A percentile compares a stretch with the other conserved stretches of the same genome.
Conservation (phyloP, 2,113 vertebrate species). For the Leuciscus idus region DNA sequence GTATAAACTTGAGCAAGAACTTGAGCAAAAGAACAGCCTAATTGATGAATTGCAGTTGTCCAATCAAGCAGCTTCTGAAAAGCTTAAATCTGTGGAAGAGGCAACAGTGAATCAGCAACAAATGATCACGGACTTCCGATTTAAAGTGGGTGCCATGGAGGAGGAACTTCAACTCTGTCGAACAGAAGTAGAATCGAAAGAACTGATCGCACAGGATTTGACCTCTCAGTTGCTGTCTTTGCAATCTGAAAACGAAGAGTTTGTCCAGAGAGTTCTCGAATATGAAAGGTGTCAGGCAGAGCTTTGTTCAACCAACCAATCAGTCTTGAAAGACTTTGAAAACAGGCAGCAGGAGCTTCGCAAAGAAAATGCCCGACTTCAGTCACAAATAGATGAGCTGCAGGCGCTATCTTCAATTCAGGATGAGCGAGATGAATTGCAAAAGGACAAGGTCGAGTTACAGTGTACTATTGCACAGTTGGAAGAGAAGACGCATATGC, state of each 20-base stretch:
- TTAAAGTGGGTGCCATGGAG: conserved; percentile 67
- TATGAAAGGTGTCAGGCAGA: conserved; percentile 58
- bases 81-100: conserved; percentile 76
- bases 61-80: conserved; percentile 55
- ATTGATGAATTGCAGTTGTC: conserved; percentile 64
- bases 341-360: conserved; percentile 59
- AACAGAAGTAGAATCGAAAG: conserved; percentile 62
- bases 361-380: conserved; percentile 35
- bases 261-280: conserved; percentile 68
- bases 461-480: conserved; percentile 52
- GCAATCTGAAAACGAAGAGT: conserved; percentile 68
- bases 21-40: conserved; percentile 62
- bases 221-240: conserved; percentile 59
- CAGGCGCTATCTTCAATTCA: conserved; percentile 56
- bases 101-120: conserved; percentile 69
- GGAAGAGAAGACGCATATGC: background rate
- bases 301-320: conserved; percentile 58
- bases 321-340: conserved; percentile 65
- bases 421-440: conserved; percentile 48
- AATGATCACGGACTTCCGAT: conserved; percentile 66
- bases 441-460: conserved; percentile 66
- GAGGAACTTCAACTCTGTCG: conserved; percentile 63
- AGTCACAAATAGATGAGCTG: conserved; percentile 43
- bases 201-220: conserved; percentile 64
- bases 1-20: conserved; percentile 70